Evolutionary conservation across 2,113 vertebrate species (phyloP).

Genomic region (Tyto alba): DNA sequence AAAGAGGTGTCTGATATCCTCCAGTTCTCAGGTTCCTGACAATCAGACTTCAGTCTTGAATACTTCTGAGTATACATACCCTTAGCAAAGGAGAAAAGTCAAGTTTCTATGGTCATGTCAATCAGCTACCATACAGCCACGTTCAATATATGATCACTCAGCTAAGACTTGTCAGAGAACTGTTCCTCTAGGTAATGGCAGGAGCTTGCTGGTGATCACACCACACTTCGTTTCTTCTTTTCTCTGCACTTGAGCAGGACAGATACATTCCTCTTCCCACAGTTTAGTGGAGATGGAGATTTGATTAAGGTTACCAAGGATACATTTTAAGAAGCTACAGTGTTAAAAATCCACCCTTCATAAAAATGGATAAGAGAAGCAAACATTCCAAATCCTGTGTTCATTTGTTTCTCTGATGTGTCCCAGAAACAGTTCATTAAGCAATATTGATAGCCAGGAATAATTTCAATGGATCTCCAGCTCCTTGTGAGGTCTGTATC

Average conservation of each 20-base stretch:
- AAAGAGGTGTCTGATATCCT: neutral
- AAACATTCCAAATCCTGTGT: neutral
- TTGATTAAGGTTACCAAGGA: neutral
- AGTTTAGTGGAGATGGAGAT: neutral
- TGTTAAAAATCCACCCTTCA: neutral
- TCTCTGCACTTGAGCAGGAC: neutral
- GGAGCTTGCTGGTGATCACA: neutral
- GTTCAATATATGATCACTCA: neutral
- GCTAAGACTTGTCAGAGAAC: neutral
- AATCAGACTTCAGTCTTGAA: neutral
- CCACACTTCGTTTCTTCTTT: neutral
- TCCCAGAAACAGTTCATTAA: neutral
- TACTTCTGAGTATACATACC: neutral
- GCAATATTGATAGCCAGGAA: neutral
- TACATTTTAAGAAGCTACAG: neutral
- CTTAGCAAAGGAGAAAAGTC: neutral
- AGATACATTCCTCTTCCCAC: neutral
- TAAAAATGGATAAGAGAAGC: neutral
- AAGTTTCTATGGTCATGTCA: neutral
- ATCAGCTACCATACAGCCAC: neutral
- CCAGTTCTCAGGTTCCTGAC: neutral
- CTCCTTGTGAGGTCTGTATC: neutral
- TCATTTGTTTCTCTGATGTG: neutral
- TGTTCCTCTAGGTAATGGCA: neutral
- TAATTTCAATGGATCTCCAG: neutral